These are phyloP conservation scores for Mastomys coucha DNA, from an alignment of 2,113 vertebrate genomes.

Conservation along the genomic window DNA sequence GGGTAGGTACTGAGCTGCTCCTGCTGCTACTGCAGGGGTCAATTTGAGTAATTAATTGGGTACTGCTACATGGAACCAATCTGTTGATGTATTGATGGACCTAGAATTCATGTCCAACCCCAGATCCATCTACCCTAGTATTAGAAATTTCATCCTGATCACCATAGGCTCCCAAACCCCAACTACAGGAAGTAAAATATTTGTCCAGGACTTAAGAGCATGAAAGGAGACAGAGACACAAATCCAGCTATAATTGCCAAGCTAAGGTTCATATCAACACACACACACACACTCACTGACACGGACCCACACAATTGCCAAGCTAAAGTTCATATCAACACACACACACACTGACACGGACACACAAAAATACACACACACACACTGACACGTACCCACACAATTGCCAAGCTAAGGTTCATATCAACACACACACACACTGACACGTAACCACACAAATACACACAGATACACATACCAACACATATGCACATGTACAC, in stretches of 20 bases:
- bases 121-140: neutral
- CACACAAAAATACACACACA: too few relatives aligned
- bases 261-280: neutral
- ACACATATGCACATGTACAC: too few relatives aligned
- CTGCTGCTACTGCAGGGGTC: too few relatives aligned
- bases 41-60: too few relatives aligned
- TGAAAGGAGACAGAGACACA: rapidly evolving
- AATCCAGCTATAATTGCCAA: rapidly evolving
- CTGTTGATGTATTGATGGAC: neutral
- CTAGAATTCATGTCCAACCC: neutral
- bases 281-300: neutral
- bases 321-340: too few relatives aligned
- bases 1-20: too few relatives aligned
- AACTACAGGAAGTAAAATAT: neutral
- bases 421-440: neutral
- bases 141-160: neutral
- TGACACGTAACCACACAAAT: too few relatives aligned
- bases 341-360: neutral
- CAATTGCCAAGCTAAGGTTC: too few relatives aligned
- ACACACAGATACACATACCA: too few relatives aligned
- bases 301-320: too few relatives aligned
- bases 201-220: neutral
- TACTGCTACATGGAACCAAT: too few relatives aligned
- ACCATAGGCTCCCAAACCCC: neutral
- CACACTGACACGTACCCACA: too few relatives aligned